Evolutionary conservation across 64 coral and sea anemone genomes (phyloP).

Genomic region (Stichodactyla helianthus): DNA sequence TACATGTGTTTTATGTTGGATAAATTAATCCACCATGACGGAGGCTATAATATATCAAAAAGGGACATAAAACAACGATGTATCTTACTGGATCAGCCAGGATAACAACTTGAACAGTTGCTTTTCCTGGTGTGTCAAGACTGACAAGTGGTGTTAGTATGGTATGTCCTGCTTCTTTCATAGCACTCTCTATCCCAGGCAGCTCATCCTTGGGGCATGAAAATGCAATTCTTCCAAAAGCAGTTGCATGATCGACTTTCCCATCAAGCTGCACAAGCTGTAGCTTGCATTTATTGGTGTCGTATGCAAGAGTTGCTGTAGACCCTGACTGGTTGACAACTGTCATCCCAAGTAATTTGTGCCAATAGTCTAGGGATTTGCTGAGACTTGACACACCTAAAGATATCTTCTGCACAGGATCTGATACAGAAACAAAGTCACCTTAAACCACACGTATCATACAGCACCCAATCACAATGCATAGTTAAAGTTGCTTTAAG

Average conservation of each 20-base stretch:
- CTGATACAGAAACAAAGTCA: constrained; percentile 36
- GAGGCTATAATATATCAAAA: too few species aligned
- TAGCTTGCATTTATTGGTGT: constrained; percentile 70
- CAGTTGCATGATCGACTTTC: constrained; percentile 76
- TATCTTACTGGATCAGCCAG: constrained; percentile 71
- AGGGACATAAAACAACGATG: too few species aligned
- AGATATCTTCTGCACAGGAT: constrained; percentile 77
- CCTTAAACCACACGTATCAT: neutral
- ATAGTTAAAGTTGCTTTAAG: too few species aligned
- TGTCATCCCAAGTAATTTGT: constrained; percentile 68
- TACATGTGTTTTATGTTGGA: too few species aligned
- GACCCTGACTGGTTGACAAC: constrained; percentile 61
- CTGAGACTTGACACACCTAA: constrained; percentile 75
- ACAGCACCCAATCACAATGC: too few species aligned
- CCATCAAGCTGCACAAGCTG: constrained; percentile 64
- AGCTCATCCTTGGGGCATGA: constrained; percentile 73
- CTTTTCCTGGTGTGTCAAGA: constrained; percentile 91
- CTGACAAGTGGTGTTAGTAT: constrained; percentile 75
- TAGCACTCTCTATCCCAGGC: constrained; percentile 51
- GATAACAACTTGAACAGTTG: constrained; percentile 90
- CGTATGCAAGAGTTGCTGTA: constrained; percentile 62
- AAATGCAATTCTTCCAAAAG: constrained; percentile 97
- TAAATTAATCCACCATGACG: too few species aligned
- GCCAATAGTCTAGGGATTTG: constrained; percentile 79
- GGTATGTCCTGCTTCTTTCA: constrained; percentile 55